Percentiles rank a stretch among this genome's conserved stretches.
Conservation (phyloP, 2,888 invertebrate species). For the Diaprepes abbreviatus region DNA sequence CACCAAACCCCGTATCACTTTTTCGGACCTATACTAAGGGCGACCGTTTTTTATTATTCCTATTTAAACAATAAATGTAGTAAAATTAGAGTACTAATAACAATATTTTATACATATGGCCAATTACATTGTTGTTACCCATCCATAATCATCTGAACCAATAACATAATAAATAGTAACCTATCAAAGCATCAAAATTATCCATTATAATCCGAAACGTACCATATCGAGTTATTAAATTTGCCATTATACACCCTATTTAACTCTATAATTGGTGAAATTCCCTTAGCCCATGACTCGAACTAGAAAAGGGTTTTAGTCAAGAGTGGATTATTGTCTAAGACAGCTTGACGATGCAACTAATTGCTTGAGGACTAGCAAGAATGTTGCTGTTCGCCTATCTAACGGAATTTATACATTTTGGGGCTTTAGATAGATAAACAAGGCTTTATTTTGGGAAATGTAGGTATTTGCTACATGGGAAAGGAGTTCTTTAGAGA, state of each 20-base stretch:
- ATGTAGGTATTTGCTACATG: not conserved
- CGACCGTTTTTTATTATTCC: no score
- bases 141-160: no score
- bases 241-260: constrained; percentile 18
- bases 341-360: constrained; percentile 27
- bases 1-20: no score
- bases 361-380: constrained; percentile 12
- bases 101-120: no score
- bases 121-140: no score
- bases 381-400: constrained; percentile 28
- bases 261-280: constrained; percentile 25
- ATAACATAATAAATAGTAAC: no score
- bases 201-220: not conserved
- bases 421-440: constrained; percentile 17
- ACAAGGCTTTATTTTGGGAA: constrained; percentile 2
- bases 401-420: constrained; percentile 10
- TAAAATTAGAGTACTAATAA: no score
- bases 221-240: constrained; percentile 6
- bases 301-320: constrained; percentile 20
- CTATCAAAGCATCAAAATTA: no score
- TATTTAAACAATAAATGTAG: no score
- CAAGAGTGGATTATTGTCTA: constrained; percentile 22
- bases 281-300: constrained; percentile 15
- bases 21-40: no score
- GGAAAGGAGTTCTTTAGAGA: not conserved